phyloP scores from a whole-genome alignment of 2,888 invertebrate species.

The Orgyia antiqua region DNA sequence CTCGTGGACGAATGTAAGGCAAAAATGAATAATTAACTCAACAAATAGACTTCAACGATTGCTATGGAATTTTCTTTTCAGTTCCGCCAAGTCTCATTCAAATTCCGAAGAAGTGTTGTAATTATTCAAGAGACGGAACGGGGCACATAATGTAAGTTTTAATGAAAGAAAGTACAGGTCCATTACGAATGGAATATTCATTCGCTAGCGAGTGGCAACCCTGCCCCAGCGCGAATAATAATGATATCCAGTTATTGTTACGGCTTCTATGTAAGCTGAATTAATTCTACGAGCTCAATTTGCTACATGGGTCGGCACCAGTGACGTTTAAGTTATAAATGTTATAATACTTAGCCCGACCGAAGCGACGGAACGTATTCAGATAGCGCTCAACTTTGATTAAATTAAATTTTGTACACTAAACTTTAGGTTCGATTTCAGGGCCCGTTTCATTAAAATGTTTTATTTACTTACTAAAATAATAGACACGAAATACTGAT shows the following conservation, averaged over 20 bases:
- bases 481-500: too few species aligned
- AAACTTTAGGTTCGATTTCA: conserved; percentile 24
- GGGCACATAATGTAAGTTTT: conserved; percentile 50
- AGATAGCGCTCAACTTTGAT: conserved; percentile 18
- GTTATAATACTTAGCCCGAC: conserved; percentile 34
- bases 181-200: conserved; percentile 54
- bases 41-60: conserved; percentile 24
- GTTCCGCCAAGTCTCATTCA: conserved; percentile 34
- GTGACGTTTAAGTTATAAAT: conserved; percentile 42
- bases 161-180: conserved; percentile 54
- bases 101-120: conserved; percentile 39
- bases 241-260: conserved; percentile 55
- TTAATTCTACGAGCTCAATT: conserved; percentile 48
- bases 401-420: conserved; percentile 20
- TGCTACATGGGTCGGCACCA: conserved; percentile 35
- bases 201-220: conserved; percentile 35
- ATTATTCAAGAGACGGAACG: conserved; percentile 44
- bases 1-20: too few species aligned
- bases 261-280: conserved; percentile 44
- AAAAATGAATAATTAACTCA: conserved; percentile 22
- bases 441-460: too few species aligned
- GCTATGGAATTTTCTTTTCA: conserved; percentile 33
- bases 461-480: too few species aligned
- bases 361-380: conserved; percentile 19
- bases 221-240: conserved; percentile 37